A percentile compares a stretch with the other conserved stretches of the same genome.
These are phyloP conservation scores for Pristionchus maxplancki DNA, from an alignment of 2,888 invertebrate species.

Conservation along the genomic window DNA sequence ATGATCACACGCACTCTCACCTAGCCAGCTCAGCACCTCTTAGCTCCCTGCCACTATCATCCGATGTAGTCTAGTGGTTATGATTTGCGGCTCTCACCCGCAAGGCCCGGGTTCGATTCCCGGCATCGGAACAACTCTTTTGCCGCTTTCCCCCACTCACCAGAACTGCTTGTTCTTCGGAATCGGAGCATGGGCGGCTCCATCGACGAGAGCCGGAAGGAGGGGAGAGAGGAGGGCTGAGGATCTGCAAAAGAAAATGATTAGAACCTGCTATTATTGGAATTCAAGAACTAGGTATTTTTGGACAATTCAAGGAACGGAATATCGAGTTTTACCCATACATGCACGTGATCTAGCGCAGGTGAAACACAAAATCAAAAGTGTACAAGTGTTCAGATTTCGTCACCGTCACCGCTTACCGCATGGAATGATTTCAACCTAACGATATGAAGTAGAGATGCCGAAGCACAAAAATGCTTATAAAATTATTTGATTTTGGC, in stretches of 20 bases:
- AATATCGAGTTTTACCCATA: no score
- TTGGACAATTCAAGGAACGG: no score
- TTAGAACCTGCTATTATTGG: no score
- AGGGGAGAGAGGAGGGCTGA: slow-evolving; percentile 57
- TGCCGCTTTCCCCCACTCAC: slow-evolving; percentile 47
- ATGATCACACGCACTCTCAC: not conserved
- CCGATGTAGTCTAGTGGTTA: slow-evolving; percentile 67
- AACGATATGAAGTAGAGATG: no score
- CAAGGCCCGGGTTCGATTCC: slow-evolving; percentile 72
- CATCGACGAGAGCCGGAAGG: slow-evolving; percentile 65
- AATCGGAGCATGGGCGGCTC: slow-evolving; percentile 62
- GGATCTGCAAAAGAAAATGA: slow-evolving; percentile 52
- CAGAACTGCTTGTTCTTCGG: slow-evolving; percentile 61
- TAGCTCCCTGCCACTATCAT: not conserved
- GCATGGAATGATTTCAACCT: no score
- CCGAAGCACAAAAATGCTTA: not conserved
- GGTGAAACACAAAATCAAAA: no score
- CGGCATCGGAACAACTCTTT: slow-evolving; percentile 59
- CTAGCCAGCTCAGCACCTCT: not conserved
- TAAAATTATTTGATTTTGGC: no score
- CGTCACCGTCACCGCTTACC: no score
- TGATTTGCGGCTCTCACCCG: slow-evolving; percentile 69
- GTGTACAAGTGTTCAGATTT: no score
- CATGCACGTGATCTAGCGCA: no score
- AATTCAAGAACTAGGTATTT: no score